Evolutionary conservation across 2,888 invertebrate genomes (phyloP).

Genomic region (Dynastes tityus): DNA sequence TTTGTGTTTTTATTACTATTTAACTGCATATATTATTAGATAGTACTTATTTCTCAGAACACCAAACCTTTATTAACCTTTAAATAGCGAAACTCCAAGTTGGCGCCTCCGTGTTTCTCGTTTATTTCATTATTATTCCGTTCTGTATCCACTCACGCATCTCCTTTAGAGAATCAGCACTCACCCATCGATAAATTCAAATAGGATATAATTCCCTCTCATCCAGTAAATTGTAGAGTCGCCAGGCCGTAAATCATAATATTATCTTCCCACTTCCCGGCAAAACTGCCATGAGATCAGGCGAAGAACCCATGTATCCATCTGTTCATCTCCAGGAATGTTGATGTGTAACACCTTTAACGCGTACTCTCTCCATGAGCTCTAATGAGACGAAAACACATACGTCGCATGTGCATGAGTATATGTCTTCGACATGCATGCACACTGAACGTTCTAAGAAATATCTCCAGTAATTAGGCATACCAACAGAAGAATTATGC

Average conservation of each 20-base stretch:
- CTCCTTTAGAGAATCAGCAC: slow-evolving; percentile 19
- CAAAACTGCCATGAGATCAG: slow-evolving; percentile 33
- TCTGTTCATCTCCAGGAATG: slow-evolving; percentile 30
- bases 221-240: slow-evolving; percentile 41
- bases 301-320: slow-evolving; percentile 10
- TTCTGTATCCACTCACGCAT: slow-evolving; percentile 39
- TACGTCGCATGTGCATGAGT: slow-evolving; percentile 8
- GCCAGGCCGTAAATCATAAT: slow-evolving; percentile 37
- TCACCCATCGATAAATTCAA: slow-evolving; percentile 30
- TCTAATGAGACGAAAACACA: slow-evolving; percentile 43
- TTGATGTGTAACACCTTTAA: slow-evolving; percentile 37
- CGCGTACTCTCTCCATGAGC: slow-evolving; percentile 17
- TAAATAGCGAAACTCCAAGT: background rate
- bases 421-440: slow-evolving; percentile 1
- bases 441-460: slow-evolving; percentile 32
- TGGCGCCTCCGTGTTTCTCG: slow-evolving; percentile 17
- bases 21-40: too few species aligned
- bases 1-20: too few species aligned
- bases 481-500: slow-evolving; percentile 42
- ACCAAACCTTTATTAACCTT: too few species aligned
- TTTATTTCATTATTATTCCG: slow-evolving; percentile 36
- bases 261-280: slow-evolving; percentile 44
- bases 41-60: too few species aligned
- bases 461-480: slow-evolving; percentile 41
- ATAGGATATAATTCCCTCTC: slow-evolving; percentile 42